Percentiles rank a stretch among this genome's conserved stretches.
These are phyloP conservation scores for Scylla paramamosain DNA, from an alignment of 1,140 invertebrate species.

Conservation along the genomic window DNA sequence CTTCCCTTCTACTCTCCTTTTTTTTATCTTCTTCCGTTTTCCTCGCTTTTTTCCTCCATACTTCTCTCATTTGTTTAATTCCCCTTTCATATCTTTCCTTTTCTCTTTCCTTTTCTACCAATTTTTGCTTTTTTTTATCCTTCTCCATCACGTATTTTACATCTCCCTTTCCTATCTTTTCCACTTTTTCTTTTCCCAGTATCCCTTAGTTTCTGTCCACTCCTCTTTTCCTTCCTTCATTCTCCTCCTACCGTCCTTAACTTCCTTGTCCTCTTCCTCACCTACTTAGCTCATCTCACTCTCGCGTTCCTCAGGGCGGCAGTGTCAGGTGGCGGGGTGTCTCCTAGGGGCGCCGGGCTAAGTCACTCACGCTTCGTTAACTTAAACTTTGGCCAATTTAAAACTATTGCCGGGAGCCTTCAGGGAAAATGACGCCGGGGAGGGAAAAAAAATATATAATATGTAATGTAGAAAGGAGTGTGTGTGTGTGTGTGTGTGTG, in stretches of 20 bases:
- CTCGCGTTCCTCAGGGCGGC: neutral
- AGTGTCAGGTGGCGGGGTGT: neutral
- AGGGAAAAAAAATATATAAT: neutral
- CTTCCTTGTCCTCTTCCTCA: neutral
- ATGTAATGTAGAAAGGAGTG: neutral
- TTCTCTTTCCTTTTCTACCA: neutral
- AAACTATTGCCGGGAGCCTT: neutral
- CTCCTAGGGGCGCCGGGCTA: neutral
- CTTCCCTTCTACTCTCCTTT: too few species aligned
- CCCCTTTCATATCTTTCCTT: too few species aligned
- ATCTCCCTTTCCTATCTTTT: neutral
- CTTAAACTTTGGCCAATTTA: constrained; percentile 16
- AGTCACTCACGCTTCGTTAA: neutral
- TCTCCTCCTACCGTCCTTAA: neutral
- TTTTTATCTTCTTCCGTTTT: too few species aligned
- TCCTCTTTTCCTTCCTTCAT: neutral
- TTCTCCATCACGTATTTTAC: neutral
- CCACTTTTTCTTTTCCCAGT: neutral
- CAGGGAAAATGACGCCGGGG: neutral
- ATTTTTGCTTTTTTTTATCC: neutral
- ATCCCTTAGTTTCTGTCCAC: neutral
- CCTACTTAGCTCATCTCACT: neutral
- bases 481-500: neutral
- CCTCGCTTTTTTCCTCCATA: too few species aligned
- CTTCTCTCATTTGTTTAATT: too few species aligned